Conservation (phyloP, 2,888 invertebrate genomes). For the Spisula subtruncata region DNA sequence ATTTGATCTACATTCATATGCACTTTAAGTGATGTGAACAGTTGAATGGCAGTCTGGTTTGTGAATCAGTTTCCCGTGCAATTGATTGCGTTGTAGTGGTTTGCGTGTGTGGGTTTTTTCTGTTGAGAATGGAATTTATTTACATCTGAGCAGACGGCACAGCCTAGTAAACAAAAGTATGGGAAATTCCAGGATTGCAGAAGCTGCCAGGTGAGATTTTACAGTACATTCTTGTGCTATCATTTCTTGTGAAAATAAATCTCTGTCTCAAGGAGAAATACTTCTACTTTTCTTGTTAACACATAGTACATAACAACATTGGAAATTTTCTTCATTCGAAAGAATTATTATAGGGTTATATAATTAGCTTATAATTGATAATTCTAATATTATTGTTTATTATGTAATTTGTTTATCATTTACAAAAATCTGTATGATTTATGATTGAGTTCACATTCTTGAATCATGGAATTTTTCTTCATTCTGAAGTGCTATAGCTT, state of each 20-base stretch:
- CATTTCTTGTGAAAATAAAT: neutral
- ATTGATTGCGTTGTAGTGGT: neutral
- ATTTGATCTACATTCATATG: neutral
- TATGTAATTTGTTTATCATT: neutral
- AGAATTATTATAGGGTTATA: neutral
- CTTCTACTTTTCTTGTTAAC: neutral
- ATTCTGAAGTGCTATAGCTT: too few relatives aligned
- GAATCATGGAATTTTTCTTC: constrained; percentile 9
- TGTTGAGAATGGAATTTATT: neutral
- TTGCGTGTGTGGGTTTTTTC: neutral
- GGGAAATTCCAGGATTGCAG: constrained; percentile 16
- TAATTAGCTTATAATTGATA: neutral
- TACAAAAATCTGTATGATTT: neutral
- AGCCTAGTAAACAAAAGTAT: constrained; percentile 19
- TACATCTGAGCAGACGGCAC: neutral
- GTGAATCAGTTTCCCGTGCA: neutral
- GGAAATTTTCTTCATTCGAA: neutral
- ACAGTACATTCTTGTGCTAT: constrained; percentile 15
- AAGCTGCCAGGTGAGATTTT: constrained; percentile 3
- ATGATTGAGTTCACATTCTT: neutral
- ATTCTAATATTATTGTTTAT: neutral
- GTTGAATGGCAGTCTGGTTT: neutral
- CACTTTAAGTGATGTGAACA: neutral
- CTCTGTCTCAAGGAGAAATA: neutral
- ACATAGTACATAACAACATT: too few relatives aligned